Percentiles rank a stretch among this genome's conserved stretches.
These are phyloP conservation scores for Rhorus exstirpatorius DNA, from an alignment of 2,888 invertebrate species.

Conservation along the genomic window DNA sequence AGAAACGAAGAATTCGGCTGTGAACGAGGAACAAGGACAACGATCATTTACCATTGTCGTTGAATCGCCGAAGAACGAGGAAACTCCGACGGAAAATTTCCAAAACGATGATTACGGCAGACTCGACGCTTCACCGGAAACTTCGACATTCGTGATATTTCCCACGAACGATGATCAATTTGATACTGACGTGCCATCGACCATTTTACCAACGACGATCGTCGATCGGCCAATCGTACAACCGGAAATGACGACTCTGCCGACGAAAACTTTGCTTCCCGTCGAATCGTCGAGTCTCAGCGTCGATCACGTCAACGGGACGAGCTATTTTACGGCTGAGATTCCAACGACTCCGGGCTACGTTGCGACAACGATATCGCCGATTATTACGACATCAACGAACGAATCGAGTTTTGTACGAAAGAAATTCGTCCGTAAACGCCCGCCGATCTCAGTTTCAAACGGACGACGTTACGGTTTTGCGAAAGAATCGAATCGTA, in stretches of 20 bases:
- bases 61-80: constrained; percentile 12
- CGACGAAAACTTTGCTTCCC: constrained; percentile 40
- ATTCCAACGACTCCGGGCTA: too few species aligned
- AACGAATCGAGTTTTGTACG: constrained; percentile 72
- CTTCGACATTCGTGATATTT: constrained; percentile 37
- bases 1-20: neutral
- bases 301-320: constrained; percentile 5
- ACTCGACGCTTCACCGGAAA: constrained; percentile 1
- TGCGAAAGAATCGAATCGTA: constrained; percentile 45
- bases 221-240: constrained; percentile 38
- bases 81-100: neutral
- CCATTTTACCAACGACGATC: constrained; percentile 40
- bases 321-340: too few species aligned
- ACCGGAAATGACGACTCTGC: too few species aligned
- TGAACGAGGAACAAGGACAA: constrained; percentile 9
- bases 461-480: constrained; percentile 47
- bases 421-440: constrained; percentile 78
- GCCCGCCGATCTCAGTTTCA: constrained; percentile 64
- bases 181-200: constrained; percentile 15
- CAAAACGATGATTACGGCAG: constrained; percentile 1
- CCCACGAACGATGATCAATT: neutral
- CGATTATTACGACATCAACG: constrained; percentile 52
- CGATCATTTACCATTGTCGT: constrained; percentile 58
- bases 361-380: constrained; percentile 10
- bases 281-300: constrained; percentile 8